Evolutionary conservation across 2,888 invertebrate species (phyloP), one percentile per base, ranked within the genome.

Genomic region (Cerastoderma edule): DNA sequence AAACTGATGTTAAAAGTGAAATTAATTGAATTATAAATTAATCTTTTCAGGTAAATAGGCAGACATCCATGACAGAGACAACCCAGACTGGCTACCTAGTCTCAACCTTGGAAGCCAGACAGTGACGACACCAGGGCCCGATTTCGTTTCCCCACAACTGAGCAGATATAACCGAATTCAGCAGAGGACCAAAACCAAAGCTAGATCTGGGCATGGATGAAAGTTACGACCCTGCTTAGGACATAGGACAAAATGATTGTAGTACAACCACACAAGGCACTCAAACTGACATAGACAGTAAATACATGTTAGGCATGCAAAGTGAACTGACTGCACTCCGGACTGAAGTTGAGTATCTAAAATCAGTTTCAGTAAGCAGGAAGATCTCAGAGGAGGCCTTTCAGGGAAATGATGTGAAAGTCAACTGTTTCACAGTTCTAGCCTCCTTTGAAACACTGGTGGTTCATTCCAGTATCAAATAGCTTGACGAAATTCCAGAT

Each of bases 31-130:
- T 63, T 63, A 4, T 54, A 5, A 53, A 19, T 54, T 4, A 19
- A 3, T 33, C 22, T 30, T 67, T 67, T 2, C n/a, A 68, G 70
- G 64, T 16, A 64, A 70, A 54, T 64, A 53, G 64, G 56, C 63
- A 50, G 39, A 70, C 6, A 24, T 70, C 27, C 64, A 50, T 64
- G 70, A 70, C 63, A 70, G n/a, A 19, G 19, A 27, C 28, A 60
- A 60, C 28, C 69, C 69, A n/a, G 69, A 69, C 60, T 69, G 69
- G 46, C 1, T n/a, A 3, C 60, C 60, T 13, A 60, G 27, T 60
- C 22, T 67, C n/a, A n/a, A 35, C 13, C 35, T 67, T 5, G 54
- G 56, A 56, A 54, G 53, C 2, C n/a, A n/a, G n/a, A 6, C 13
- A 5, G 6, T 13, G 5, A 4, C 67, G 19, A 28, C 8, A 8